Percentiles rank a stretch among this genome's conserved stretches.
Evolutionary conservation across 2,797 vertebrate genomes (phyloP).

Genomic region (Galaxias olidus): DNA sequence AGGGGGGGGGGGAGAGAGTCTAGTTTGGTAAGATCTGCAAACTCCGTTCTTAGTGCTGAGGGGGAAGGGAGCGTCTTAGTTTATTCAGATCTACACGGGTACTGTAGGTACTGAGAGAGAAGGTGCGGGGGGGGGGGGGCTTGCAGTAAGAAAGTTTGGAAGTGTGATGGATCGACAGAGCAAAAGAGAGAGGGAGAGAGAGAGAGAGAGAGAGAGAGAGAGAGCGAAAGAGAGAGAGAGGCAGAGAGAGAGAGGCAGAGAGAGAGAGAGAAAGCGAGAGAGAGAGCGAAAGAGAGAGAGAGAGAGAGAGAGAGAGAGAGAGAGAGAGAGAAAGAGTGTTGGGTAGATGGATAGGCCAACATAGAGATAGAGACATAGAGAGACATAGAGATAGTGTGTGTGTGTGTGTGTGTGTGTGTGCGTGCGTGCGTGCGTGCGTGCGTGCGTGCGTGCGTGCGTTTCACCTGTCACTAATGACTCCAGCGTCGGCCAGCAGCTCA

Average conservation of each 20-base stretch:
- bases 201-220: background rate
- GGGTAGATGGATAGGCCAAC: too few relatives aligned
- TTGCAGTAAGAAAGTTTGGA: constrained; percentile 67
- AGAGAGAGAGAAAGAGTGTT: background rate
- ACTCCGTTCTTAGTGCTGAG: too few relatives aligned
- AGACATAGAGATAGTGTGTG: too few relatives aligned
- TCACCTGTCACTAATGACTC: constrained; percentile 98
- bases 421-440: background rate
- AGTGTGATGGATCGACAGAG: too few relatives aligned
- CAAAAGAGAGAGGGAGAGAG: background rate
- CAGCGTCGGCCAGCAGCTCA: constrained; percentile 96
- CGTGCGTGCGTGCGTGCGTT: background rate
- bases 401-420: background rate
- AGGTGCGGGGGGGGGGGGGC: constrained; percentile 97
- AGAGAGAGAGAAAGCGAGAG: background rate
- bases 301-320: background rate
- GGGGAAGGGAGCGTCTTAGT: too few relatives aligned
- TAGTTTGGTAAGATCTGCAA: too few relatives aligned
- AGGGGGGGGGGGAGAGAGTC: too few relatives aligned
- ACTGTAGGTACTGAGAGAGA: too few relatives aligned
- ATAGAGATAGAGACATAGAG: too few relatives aligned
- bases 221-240: background rate
- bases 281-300: background rate
- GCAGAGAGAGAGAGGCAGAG: background rate
- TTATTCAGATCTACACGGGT: too few relatives aligned